phyloP scores from a whole-genome alignment of 2,797 vertebrate genomes.

The Sphaeramia orbicularis region DNA sequence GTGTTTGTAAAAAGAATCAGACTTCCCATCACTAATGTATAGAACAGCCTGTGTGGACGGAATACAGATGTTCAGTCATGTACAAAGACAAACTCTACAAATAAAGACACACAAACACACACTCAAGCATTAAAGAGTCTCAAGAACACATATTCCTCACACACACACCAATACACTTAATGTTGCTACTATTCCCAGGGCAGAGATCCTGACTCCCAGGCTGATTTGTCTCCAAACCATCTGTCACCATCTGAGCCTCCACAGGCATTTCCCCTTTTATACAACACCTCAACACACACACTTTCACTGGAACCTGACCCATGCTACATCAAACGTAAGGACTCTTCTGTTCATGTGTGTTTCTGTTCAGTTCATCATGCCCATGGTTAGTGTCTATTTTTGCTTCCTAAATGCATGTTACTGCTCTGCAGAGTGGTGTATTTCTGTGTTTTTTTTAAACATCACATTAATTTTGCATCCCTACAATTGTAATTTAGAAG shows the following conservation, averaged over 20 bases:
- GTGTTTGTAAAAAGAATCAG: too few relatives aligned
- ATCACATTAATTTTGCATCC: conserved; percentile 48
- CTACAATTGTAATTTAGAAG: conserved; percentile 47
- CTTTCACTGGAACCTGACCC: conserved; percentile 41
- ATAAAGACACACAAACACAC: not conserved
- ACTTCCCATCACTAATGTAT: not conserved
- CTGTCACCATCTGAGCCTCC: conserved; percentile 83
- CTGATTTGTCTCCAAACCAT: conserved; percentile 82
- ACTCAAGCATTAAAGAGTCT: not conserved
- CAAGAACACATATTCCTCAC: not conserved
- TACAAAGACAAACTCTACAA: not conserved
- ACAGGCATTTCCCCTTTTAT: conserved; percentile 76
- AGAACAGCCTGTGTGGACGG: not conserved
- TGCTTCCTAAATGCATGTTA: conserved; percentile 18
- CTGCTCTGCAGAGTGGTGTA: conserved; percentile 36
- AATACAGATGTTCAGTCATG: conserved; percentile 11
- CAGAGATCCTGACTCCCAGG: conserved; percentile 79
- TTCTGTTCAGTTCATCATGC: conserved; percentile 7
- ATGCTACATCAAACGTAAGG: conserved; percentile 13
- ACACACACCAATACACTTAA: conserved; percentile 20
- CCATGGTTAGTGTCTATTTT: conserved; percentile 55
- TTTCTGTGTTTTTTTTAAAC: conserved; percentile 33
- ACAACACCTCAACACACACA: conserved; percentile 26
- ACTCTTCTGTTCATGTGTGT: conserved; percentile 23
- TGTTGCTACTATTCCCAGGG: conserved; percentile 51